Percentiles rank a stretch among this genome's conserved stretches.
Conservation (phyloP, 2,888 invertebrate species). For the Cerceris ruficornis region DNA sequence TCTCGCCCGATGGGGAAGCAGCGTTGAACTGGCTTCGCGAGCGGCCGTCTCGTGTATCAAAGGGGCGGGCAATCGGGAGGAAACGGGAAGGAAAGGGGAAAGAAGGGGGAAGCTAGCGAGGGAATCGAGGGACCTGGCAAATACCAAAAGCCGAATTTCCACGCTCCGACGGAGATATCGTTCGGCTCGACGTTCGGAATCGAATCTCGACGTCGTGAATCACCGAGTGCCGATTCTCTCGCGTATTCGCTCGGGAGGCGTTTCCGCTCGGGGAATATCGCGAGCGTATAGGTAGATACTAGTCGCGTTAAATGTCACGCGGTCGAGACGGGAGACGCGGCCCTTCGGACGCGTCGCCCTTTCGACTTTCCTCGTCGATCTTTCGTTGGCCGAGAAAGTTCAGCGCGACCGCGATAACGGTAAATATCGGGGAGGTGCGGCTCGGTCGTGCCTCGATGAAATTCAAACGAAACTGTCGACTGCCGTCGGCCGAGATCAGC, state of each 20-base stretch:
- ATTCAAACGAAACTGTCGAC: no score
- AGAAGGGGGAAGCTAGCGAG: no score
- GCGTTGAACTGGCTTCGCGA: not conserved
- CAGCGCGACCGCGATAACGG: no score
- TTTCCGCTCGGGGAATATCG: not conserved
- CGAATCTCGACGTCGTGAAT: conserved; percentile 25
- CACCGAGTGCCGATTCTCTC: not conserved
- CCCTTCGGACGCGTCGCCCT: no score
- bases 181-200: conserved; percentile 9
- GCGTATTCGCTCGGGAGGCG: not conserved
- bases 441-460: no score
- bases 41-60: conserved; percentile 6
- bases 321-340: not conserved
- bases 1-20: not conserved
- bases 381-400: no score
- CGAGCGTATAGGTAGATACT: no score
- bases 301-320: no score
- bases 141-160: conserved; percentile 45
- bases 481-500: not conserved
- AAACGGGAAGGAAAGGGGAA: not conserved
- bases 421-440: no score
- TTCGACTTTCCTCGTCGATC: no score
- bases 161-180: conserved; percentile 37
- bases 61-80: not conserved
- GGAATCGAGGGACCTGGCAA: conserved; percentile 8